phyloP scores from a whole-genome alignment of 1,140 invertebrate species.

The Cardiocondyla obscurior region DNA sequence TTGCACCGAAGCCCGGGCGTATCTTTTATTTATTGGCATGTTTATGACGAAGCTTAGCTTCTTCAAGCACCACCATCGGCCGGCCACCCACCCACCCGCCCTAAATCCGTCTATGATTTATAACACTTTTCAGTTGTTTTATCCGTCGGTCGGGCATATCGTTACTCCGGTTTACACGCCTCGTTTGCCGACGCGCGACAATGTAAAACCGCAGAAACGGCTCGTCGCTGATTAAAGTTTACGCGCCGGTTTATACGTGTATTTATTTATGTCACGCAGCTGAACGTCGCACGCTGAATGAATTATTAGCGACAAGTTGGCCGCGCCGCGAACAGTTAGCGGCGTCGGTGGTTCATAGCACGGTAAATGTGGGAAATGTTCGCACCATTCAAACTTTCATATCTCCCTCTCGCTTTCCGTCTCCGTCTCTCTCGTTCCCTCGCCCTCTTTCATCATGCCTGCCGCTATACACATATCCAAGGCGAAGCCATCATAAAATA shows the following conservation, averaged over 20 bases:
- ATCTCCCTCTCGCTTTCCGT: background rate
- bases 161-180: slow-evolving; percentile 11
- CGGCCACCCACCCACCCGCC: background rate
- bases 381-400: slow-evolving; percentile 50
- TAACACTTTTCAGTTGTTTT: slow-evolving; percentile 3
- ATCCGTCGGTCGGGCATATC: slow-evolving; percentile 30
- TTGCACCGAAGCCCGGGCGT: background rate
- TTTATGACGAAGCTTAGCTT: slow-evolving; percentile 9
- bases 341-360: slow-evolving; percentile 37
- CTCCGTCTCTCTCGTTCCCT: background rate
- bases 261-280: slow-evolving; percentile 53
- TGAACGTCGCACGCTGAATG: slow-evolving; percentile 46
- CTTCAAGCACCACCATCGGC: background rate
- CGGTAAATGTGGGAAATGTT: slow-evolving; percentile 52
- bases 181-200: slow-evolving; percentile 20
- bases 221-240: slow-evolving; percentile 50
- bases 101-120: slow-evolving; percentile 27
- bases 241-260: slow-evolving; percentile 41
- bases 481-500: slow-evolving; percentile 46
- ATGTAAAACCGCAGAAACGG: slow-evolving; percentile 37
- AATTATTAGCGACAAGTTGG: slow-evolving; percentile 56
- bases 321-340: slow-evolving; percentile 29
- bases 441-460: background rate
- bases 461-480: slow-evolving; percentile 18
- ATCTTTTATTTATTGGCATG: slow-evolving; percentile 20